A percentile compares a stretch with the other conserved stretches of the same genome.
Conservation (phyloP, 2,797 vertebrate species). For the Alexandromys oeconomus region DNA sequence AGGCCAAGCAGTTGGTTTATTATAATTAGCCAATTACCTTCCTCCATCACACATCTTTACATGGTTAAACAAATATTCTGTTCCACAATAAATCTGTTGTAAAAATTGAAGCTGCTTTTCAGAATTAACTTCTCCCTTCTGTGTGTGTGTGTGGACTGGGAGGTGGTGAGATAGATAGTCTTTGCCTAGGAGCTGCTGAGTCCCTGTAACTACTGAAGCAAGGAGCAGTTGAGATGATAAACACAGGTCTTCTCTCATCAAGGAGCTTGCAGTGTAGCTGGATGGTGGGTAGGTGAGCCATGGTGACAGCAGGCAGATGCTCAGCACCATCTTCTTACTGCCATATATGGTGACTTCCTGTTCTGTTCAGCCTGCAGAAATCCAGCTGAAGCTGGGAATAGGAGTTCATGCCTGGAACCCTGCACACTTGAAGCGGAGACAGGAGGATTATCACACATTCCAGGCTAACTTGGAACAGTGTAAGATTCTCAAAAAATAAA, state of each 20-base stretch:
- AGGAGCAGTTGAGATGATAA: neutral
- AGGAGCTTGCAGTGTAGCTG: neutral
- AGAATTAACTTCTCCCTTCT: conserved; percentile 16
- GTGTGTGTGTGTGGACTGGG: neutral
- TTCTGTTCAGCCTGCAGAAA: neutral
- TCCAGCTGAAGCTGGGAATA: neutral
- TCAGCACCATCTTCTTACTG: neutral
- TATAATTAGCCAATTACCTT: no score
- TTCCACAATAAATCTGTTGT: conserved; percentile 25
- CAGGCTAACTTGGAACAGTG: neutral
- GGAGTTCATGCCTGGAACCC: neutral
- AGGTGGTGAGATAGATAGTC: neutral
- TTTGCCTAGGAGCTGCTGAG: neutral
- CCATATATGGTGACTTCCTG: neutral
- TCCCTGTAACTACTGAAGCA: neutral
- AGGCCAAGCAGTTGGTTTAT: no score
- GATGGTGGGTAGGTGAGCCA: neutral
- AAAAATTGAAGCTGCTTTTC: conserved; percentile 41
- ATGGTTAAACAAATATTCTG: neutral
- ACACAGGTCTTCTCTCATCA: conserved; percentile 13
- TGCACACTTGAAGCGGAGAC: neutral
- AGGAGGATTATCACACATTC: neutral
- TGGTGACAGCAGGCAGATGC: neutral
- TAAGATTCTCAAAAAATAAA: no score
- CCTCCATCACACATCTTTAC: no score